phyloP scores from a whole-genome alignment of 1,140 invertebrate species.

The Onthophagus taurus region DNA sequence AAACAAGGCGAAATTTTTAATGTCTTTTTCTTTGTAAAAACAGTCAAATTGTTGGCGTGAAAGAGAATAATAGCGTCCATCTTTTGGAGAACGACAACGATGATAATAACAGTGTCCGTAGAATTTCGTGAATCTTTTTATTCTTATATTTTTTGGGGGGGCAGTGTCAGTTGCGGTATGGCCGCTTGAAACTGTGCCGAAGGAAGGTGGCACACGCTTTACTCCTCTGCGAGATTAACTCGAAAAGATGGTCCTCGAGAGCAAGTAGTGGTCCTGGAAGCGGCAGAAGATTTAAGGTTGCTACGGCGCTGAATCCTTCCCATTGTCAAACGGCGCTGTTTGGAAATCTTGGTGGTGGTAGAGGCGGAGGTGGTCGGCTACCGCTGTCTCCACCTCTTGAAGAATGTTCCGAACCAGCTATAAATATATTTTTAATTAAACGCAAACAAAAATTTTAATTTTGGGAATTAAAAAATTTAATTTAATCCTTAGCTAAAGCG shows the following conservation, averaged over 20 bases:
- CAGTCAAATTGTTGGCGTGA: too few relatives aligned
- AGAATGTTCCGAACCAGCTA: slow-evolving; percentile 35
- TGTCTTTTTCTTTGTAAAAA: too few relatives aligned
- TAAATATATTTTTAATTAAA: too few relatives aligned
- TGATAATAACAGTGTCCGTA: too few relatives aligned
- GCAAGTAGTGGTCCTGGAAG: slow-evolving; percentile 38
- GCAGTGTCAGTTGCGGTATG: slow-evolving; percentile 23
- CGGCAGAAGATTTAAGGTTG: slow-evolving; percentile 36
- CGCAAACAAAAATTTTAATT: too few relatives aligned
- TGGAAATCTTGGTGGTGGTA: slow-evolving; percentile 54
- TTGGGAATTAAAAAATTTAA: too few relatives aligned
- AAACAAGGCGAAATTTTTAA: too few relatives aligned
- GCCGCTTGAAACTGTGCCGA: slow-evolving; percentile 38
- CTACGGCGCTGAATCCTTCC: slow-evolving; percentile 49
- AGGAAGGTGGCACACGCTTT: slow-evolving; percentile 43
- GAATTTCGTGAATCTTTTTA: too few relatives aligned
- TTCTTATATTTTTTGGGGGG: slow-evolving; percentile 3
- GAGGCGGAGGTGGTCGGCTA: slow-evolving; percentile 48
- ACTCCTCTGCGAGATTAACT: slow-evolving; percentile 42
- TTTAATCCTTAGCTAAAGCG: too few relatives aligned
- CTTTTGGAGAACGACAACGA: too few relatives aligned
- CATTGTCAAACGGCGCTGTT: slow-evolving; percentile 60
- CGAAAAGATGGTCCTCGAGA: slow-evolving; percentile 43
- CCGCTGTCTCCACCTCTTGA: slow-evolving; percentile 29
- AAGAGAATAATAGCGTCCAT: too few relatives aligned